These are phyloP conservation scores for Zelostemma sp. DNA, from an alignment of 1,140 invertebrate genomes.

Conservation along the genomic window DNA sequence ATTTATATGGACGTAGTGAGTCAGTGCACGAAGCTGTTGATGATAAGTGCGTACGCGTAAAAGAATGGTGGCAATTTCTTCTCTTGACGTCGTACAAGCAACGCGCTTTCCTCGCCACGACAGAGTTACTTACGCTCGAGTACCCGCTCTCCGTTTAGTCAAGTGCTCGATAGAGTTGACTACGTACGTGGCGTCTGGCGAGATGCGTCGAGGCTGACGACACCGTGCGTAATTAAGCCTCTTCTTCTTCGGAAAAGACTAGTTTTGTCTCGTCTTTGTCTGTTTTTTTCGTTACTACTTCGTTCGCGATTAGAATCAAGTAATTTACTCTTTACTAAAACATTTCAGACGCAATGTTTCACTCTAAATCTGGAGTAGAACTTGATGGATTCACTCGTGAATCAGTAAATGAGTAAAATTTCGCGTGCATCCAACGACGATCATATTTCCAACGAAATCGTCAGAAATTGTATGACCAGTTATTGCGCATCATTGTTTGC, in stretches of 20 bases:
- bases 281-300: background rate
- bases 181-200: slow-evolving; percentile 6
- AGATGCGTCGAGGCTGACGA: too few species aligned
- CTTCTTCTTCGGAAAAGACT: background rate
- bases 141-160: background rate
- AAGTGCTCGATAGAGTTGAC: slow-evolving; percentile 2
- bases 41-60: background rate
- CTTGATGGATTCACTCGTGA: too few species aligned
- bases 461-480: too few species aligned
- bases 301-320: too few species aligned
- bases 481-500: too few species aligned
- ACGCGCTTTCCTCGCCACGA: slow-evolving; percentile 1
- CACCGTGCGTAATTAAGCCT: background rate
- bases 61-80: slow-evolving; percentile 8
- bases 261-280: background rate
- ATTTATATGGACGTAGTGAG: background rate
- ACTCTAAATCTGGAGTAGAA: too few species aligned
- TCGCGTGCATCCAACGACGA: too few species aligned
- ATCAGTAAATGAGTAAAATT: too few species aligned
- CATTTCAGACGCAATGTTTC: too few species aligned
- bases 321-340: too few species aligned
- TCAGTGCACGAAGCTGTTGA: background rate
- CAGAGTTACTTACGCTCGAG: background rate
- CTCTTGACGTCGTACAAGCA: background rate
- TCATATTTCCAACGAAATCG: too few species aligned